Evolutionary conservation across 2,888 invertebrate species (phyloP), one percentile per base, ranked within the genome.

Genomic region (Hypsopygia costalis): DNA sequence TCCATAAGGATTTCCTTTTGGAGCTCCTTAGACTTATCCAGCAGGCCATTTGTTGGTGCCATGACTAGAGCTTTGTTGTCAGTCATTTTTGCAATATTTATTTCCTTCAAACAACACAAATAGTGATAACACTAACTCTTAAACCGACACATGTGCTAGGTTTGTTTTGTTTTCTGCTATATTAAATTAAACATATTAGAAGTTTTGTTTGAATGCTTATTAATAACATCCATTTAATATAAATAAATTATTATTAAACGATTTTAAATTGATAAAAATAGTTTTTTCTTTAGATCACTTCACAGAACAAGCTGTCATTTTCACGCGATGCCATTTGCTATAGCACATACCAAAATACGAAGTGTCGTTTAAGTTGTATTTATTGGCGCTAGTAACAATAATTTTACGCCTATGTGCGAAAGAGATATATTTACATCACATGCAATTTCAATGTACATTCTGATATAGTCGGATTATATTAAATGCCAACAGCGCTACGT

Each of bases 1-100:
- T 98, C 97, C 97, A 98, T 97, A 47, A 97, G 89, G 45, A 96
- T 91, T 78, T 97, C 95, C 86, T 95, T 92, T 74, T 96, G 95
- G 37, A 89, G 80, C 52, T 88, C 88, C 49, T 85, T 85, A 22
- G 86, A 86, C 63, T 88, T 88, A 51, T 88, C 85, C 37, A 82
- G 55, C 36, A 82, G 58, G 33, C 73, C 79, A 50, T 67, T 80
- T 36, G 68, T 49, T 32, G 75, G 59, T 47, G 70, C 67, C 85
- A 87, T 81, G 43, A 63, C 50, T 53, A 70, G 51, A 51, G 69
- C 47, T 58, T 70, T 82, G 43, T 45, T 72, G 46, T 87, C 87
- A 67, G 74, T 79, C 85, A 86, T 87, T 33, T 33, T 33, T 10
- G 7, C 9, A 16, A 39, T 41, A 40, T 37, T 37, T 44, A 42